Percentiles rank a stretch among this genome's conserved stretches.
These are phyloP conservation scores for Gila robusta DNA, from an alignment of 2,797 vertebrate species.

Conservation along the genomic window DNA sequence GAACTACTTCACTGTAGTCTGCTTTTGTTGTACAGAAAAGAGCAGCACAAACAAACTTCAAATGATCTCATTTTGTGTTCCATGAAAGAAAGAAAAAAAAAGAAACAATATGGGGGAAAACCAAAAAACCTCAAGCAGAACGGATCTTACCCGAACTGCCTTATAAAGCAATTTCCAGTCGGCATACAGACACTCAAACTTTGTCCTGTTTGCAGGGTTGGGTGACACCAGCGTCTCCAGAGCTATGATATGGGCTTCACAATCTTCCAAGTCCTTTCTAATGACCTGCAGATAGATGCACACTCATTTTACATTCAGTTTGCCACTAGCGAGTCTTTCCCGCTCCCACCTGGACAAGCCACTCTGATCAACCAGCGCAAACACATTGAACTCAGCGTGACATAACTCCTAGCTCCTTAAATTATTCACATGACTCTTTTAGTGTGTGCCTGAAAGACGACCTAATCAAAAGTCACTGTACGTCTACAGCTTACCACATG, in stretches of 20 bases:
- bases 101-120: background rate
- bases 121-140: background rate
- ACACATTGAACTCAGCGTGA: conserved; percentile 41
- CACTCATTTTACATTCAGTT: conserved; percentile 14
- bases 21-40: background rate
- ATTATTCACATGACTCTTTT: conserved; percentile 41
- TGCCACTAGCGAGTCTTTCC: conserved; percentile 7
- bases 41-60: background rate
- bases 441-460: conserved; percentile 6
- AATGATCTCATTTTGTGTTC: background rate
- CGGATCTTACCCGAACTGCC: conserved; percentile 79
- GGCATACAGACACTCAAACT: conserved; percentile 79
- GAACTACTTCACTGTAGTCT: background rate
- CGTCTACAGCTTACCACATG: conserved; percentile 19
- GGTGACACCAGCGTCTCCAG: conserved; percentile 81
- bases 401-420: conserved; percentile 25
- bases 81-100: background rate
- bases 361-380: conserved; percentile 22
- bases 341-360: conserved; percentile 37
- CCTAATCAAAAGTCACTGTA: conserved; percentile 40
- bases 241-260: conserved; percentile 78
- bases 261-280: conserved; percentile 86
- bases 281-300: conserved; percentile 76
- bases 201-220: conserved; percentile 77
- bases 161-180: conserved; percentile 81